Evolutionary conservation across 2,113 vertebrate species (phyloP).

Genomic region (Orthonyx spaldingii): DNA sequence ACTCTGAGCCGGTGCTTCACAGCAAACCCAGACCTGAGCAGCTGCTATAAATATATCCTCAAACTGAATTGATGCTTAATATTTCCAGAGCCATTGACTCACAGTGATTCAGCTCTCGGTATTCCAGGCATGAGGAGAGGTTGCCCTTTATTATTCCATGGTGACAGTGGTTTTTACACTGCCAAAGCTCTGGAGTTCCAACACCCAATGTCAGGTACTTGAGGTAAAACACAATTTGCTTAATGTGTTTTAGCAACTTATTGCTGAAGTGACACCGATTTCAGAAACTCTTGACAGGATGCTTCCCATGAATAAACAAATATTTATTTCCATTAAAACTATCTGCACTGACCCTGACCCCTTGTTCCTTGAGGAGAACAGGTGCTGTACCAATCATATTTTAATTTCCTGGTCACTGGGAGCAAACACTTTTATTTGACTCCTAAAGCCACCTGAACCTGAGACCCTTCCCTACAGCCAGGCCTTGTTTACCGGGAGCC

Average conservation of each 20-base stretch:
- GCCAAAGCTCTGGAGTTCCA: not conserved
- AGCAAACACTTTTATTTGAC: not conserved
- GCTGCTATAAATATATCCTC: not conserved
- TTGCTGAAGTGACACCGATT: not conserved
- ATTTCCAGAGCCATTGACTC: not conserved
- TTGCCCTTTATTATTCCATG: not conserved
- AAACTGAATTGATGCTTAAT: not conserved
- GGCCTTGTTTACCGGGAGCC: no score
- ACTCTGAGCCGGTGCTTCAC: not conserved
- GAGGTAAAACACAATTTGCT: not conserved
- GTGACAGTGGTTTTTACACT: not conserved
- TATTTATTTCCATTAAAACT: not conserved
- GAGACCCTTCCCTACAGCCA: not conserved
- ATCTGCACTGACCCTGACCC: rapidly evolving
- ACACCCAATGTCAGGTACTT: not conserved
- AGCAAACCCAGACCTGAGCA: not conserved
- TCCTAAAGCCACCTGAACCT: not conserved
- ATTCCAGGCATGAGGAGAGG: not conserved
- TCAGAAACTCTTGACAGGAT: not conserved
- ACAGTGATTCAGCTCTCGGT: not conserved
- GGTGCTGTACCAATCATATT: rapidly evolving
- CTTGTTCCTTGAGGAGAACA: not conserved
- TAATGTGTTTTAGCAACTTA: not conserved
- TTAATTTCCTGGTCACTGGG: not conserved
- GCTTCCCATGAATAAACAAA: not conserved